Percentiles rank a stretch among this genome's conserved stretches.
Evolutionary conservation across 2,113 vertebrate species (phyloP).

Genomic region (Ameiurus melas): DNA sequence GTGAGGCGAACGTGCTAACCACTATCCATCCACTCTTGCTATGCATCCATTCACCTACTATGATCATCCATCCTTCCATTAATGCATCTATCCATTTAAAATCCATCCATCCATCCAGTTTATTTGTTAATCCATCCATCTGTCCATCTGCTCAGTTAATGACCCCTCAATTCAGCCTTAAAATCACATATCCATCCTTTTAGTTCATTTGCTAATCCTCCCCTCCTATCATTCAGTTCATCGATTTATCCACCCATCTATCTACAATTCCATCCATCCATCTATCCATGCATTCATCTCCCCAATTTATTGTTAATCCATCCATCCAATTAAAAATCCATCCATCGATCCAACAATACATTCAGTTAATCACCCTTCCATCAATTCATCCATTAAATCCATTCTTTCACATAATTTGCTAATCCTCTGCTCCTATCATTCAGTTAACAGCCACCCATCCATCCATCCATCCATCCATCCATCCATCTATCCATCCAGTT

Average conservation of each 20-base stretch:
- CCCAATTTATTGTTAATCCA: not conserved
- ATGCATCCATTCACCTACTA: not conserved
- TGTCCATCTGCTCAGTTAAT: not conserved
- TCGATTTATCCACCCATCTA: too few relatives aligned
- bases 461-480: too few relatives aligned
- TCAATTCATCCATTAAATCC: not conserved
- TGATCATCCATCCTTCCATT: not conserved
- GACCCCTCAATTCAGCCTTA: not conserved
- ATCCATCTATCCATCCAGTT: not conserved
- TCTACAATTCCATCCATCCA: not conserved
- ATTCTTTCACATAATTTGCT: not conserved
- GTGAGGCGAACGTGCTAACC: too few relatives aligned
- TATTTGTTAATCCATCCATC: not conserved
- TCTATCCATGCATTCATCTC: not conserved
- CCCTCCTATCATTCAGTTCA: not conserved
- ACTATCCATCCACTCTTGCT: not conserved
- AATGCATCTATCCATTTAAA: not conserved
- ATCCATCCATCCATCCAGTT: not conserved
- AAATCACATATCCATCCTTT: not conserved
- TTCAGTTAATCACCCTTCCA: not conserved
- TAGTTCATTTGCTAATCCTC: not conserved
- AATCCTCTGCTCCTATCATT: not conserved
- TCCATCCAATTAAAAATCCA: not conserved
- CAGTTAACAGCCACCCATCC: not conserved
- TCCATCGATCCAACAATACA: not conserved